A percentile compares a stretch with the other conserved stretches of the same genome.
phyloP scores from a whole-genome alignment of 2,113 vertebrate species.

The Dissostichus mawsoni region DNA sequence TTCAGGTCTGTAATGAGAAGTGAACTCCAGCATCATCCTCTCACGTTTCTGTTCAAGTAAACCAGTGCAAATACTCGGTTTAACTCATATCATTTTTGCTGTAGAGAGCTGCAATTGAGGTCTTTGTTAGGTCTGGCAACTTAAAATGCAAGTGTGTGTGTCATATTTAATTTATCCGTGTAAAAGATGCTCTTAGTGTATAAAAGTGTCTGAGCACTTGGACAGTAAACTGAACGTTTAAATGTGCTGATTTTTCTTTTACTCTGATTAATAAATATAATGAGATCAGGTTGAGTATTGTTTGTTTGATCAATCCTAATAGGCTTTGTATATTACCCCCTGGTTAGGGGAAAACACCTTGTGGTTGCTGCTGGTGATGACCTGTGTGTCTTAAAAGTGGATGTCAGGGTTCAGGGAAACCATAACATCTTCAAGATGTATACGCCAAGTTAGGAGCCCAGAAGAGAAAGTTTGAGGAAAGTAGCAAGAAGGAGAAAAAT shows the following conservation, averaged over 20 bases:
- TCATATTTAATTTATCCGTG: background rate
- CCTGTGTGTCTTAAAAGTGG: too few species aligned
- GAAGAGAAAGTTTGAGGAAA: background rate
- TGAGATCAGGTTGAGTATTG: background rate
- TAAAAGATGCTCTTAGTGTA: background rate
- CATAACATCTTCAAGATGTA: conserved; percentile 11
- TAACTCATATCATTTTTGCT: background rate
- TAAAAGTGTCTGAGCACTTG: background rate
- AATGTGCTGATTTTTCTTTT: background rate
- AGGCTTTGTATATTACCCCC: background rate
- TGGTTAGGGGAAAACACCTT: background rate
- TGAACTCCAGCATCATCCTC: background rate
- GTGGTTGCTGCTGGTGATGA: too few species aligned
- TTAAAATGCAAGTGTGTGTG: background rate
- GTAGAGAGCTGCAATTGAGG: too few species aligned
- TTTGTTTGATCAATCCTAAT: background rate
- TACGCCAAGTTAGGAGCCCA: background rate
- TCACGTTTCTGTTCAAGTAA: background rate
- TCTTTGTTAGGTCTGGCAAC: too few species aligned
- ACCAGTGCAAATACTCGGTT: too few species aligned
- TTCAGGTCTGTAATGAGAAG: background rate
- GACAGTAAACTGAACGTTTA: background rate
- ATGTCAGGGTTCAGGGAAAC: conserved; percentile 19
- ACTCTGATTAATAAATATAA: background rate
- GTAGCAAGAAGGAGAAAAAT: too few species aligned